These are phyloP conservation scores for Mizuhopecten yessoensis DNA, from an alignment of 1,140 invertebrate species.

Conservation along the genomic window DNA sequence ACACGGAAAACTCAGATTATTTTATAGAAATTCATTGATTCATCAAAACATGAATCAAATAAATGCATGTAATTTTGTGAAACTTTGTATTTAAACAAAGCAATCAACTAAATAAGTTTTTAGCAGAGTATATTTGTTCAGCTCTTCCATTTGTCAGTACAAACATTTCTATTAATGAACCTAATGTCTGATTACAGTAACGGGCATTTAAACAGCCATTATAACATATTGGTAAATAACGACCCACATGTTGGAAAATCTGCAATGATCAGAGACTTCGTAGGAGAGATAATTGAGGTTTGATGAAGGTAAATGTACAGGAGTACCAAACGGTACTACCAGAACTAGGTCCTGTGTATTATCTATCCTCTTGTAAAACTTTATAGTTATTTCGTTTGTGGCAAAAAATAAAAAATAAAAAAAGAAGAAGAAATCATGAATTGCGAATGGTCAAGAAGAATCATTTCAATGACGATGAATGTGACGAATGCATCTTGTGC, in stretches of 20 bases:
- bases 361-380: too few species aligned
- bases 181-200: neutral
- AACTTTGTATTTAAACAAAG: too few species aligned
- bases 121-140: neutral
- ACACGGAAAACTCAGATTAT: too few species aligned
- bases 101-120: too few species aligned
- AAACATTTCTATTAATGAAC: neutral
- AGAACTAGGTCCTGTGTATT: too few species aligned
- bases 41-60: too few species aligned
- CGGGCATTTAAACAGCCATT: neutral
- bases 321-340: too few species aligned
- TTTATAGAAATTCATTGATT: neutral
- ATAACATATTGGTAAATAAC: neutral
- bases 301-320: neutral
- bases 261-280: too few species aligned
- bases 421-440: too few species aligned
- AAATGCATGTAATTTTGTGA: too few species aligned
- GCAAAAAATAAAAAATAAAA: too few species aligned
- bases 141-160: neutral
- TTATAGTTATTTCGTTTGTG: neutral
- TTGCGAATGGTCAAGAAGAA: neutral
- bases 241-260: neutral
- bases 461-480: neutral
- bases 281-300: neutral
- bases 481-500: too few species aligned